Evolutionary conservation across 2,888 invertebrate genomes (phyloP), one percentile per base, ranked within the genome.

Genomic region (Terebella lapidaria): DNA sequence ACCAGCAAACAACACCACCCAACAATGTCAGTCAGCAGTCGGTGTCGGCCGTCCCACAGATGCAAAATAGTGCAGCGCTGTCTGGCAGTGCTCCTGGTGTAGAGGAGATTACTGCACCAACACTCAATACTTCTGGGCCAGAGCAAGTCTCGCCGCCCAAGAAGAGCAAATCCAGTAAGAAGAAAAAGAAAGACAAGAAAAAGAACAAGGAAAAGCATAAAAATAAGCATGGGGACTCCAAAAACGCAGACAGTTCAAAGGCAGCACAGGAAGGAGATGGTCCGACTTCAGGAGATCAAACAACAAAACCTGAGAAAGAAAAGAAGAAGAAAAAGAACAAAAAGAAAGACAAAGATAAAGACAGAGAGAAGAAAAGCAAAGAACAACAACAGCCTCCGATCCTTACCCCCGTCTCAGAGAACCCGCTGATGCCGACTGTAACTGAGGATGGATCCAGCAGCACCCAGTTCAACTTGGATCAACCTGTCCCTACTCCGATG

Each of bases 151-250:
- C n/a, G 10, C 42, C 42, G 10, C 10, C 10, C n/a, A 35, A 35
- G n/a, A 35, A 35, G n/a, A 35, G 42, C 42, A 35, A 35, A 35
- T 15, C 10, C 42, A 35, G n/a, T 15, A 35, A 55, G 42, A 20
- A 42, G 15, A 56, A 56, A 47, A 25, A 56, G 47, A 56, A 49
- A 20, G 30, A 55, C n/a, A 55, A 22, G 22, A 46, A 56, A 22
- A 20, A 56, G 24, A 56, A 56, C 27, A 45, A 56, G 45, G n/a
- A 45, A 24, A 56, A 56, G 47, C n/a, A 45, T 4, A 35, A 55
- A 3, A 22, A 27, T 18, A 18, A 5, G 5, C 18, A 49, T 5
- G 18, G 49, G 20, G 22, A 20, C 49, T 18, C 5, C 15, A 20
- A 49, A 49, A 49, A 22, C 20, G 10, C n/a, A n/a, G 42, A 10